A percentile compares a stretch with the other conserved stretches of the same genome.
These are phyloP conservation scores for Zophobas atratus DNA, from an alignment of 1,140 invertebrate genomes.

Conservation along the genomic window DNA sequence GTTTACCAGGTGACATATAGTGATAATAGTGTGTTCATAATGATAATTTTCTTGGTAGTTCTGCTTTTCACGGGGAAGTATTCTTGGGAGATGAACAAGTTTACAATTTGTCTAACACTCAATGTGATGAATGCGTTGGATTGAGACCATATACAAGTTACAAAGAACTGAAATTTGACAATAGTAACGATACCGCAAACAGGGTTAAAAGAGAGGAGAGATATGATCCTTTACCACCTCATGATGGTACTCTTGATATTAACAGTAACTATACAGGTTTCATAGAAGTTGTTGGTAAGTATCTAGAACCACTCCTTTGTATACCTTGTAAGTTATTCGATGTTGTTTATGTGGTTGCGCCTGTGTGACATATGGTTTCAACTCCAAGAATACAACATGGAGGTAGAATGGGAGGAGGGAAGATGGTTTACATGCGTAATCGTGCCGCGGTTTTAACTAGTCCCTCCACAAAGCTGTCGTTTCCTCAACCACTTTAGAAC, in stretches of 20 bases:
- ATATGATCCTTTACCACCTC: constrained; percentile 66
- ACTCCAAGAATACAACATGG: too few relatives aligned
- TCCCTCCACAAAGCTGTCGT: too few relatives aligned
- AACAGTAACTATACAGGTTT: constrained; percentile 87
- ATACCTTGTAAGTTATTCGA: constrained; percentile 4
- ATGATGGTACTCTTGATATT: constrained; percentile 82
- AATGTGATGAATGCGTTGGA: constrained; percentile 71
- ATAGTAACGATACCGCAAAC: constrained; percentile 56
- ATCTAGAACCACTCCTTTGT: background rate
- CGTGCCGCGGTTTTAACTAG: too few relatives aligned
- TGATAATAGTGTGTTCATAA: background rate
- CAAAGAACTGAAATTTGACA: constrained; percentile 55
- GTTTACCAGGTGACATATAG: constrained; percentile 75
- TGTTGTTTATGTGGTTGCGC: constrained; percentile 8
- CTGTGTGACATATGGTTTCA: too few relatives aligned
- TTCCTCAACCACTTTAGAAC: too few relatives aligned
- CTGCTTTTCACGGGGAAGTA: constrained; percentile 73
- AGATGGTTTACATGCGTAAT: too few relatives aligned
- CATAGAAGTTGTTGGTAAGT: constrained; percentile 83
- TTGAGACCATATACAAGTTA: constrained; percentile 68
- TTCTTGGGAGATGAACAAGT: constrained; percentile 78
- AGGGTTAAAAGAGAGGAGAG: constrained; percentile 59
- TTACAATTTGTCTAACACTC: constrained; percentile 66
- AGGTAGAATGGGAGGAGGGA: too few relatives aligned
- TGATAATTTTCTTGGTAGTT: constrained; percentile 61